Evolutionary conservation across 1,140 invertebrate genomes (phyloP), one percentile per base, ranked within the genome.

Genomic region (Apis cerana): DNA sequence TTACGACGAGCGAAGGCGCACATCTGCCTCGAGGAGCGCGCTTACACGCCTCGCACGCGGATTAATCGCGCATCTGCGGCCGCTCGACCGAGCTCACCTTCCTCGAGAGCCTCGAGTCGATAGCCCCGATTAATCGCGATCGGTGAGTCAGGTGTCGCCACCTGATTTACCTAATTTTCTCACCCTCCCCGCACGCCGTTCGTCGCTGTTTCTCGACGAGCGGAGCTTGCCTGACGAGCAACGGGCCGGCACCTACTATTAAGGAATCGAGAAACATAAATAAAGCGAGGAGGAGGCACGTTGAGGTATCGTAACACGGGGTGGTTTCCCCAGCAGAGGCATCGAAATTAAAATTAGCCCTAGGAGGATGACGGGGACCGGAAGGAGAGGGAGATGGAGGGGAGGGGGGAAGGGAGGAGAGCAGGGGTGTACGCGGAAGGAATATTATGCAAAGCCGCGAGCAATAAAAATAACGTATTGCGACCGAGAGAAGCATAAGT

Each of bases 401-500:
- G 15, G 12, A 56, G 23, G 48, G 15, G 21, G 19, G 43, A 17
- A 23, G 68, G 59, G 67, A 27, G 23, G 12, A n/a, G 12, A 56
- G 17, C 19, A 9, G 19, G 10, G 11, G 13, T 83, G 82, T 85
- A 90, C 89, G 92, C 90, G 92, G 85, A 90, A 85, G 88, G 90
- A 93, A 91, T 93, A 94, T 94, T 94, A 94, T 94, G 94, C 94
- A 94, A 94, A 94, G 92, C 93, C 92, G 91, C 91, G 90, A 93
- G 94, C 93, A 94, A 94, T 94, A 94, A 94, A 94, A 94, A 94
- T 94, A 94, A 94, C 94, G 94, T 94, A 94, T 94, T 94, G 93
- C 94, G 89, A 91, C 86, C 91, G 90, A 89, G 91, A 92, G 90
- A 92, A 90, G 93, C 92, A 92, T 93, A 94, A 94, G 93, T 94